These are phyloP conservation scores for Tineola bisselliella DNA, from an alignment of 2,888 invertebrate species.

Conservation along the genomic window DNA sequence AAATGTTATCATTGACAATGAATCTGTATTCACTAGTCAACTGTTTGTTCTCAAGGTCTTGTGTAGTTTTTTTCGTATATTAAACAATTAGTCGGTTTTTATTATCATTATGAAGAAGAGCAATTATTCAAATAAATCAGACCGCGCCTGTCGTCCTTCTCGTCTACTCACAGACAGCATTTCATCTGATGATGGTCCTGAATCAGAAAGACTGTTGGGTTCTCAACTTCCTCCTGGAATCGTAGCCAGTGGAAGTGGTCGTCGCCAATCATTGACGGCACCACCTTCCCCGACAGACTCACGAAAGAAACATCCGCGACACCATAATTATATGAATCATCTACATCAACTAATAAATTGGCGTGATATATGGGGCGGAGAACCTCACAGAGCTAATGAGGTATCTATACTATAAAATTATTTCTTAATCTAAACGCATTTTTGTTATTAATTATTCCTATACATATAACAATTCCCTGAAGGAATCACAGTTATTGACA, in stretches of 20 bases:
- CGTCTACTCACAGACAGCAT: slow-evolving; percentile 51
- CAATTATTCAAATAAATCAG: slow-evolving; percentile 5
- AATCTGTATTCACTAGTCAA: slow-evolving; percentile 22
- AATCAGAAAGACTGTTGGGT: slow-evolving; percentile 48
- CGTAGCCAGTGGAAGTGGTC: slow-evolving; percentile 33
- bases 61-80: slow-evolving; percentile 27
- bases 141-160: slow-evolving; percentile 15
- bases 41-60: slow-evolving; percentile 19
- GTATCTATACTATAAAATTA: slow-evolving; percentile 26
- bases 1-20: slow-evolving; percentile 36
- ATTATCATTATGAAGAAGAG: slow-evolving; percentile 16
- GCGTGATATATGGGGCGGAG: slow-evolving; percentile 60
- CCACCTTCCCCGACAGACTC: slow-evolving; percentile 62
- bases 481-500: neutral
- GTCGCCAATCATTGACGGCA: slow-evolving; percentile 55
- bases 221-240: slow-evolving; percentile 38
- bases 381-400: slow-evolving; percentile 55
- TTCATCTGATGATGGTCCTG: slow-evolving; percentile 57
- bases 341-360: slow-evolving; percentile 58
- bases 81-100: slow-evolving; percentile 36
- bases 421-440: slow-evolving; percentile 14
- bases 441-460: neutral
- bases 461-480: neutral
- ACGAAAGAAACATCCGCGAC: slow-evolving; percentile 47
- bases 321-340: slow-evolving; percentile 56